Evolutionary conservation across 2,888 invertebrate genomes (phyloP).

Genomic region (Rutpela maculata): DNA sequence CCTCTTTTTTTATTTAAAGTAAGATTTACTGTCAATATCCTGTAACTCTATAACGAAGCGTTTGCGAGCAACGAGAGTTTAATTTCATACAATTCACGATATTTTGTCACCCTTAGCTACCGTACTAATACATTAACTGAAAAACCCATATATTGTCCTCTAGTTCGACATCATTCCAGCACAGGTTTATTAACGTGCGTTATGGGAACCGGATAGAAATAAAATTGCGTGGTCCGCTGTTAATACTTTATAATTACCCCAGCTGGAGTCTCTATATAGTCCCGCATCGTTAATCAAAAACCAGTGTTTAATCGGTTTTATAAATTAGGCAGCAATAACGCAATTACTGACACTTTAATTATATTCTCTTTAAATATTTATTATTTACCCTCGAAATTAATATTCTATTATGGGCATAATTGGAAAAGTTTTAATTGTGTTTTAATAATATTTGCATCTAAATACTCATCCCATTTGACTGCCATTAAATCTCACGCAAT

Average conservation of each 20-base stretch:
- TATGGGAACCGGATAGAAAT: neutral
- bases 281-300: conserved; percentile 9
- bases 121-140: no score
- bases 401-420: conserved; percentile 40
- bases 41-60: no score
- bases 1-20: no score
- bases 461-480: conserved; percentile 3
- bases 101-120: no score
- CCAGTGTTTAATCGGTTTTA: conserved; percentile 13
- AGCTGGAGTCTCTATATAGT: neutral
- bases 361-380: neutral
- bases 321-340: conserved; percentile 15
- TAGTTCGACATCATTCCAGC: neutral
- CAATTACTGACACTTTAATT: neutral
- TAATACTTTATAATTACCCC: conserved; percentile 8
- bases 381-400: neutral
- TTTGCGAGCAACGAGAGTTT: no score
- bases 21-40: no score
- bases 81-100: no score
- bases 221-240: conserved; percentile 19
- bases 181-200: neutral
- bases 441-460: conserved; percentile 35
- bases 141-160: neutral
- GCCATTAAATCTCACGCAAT: neutral
- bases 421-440: conserved; percentile 52